Evolutionary conservation across 2,888 invertebrate species (phyloP), one percentile per base, ranked within the genome.

Genomic region (Tortrix viridana): DNA sequence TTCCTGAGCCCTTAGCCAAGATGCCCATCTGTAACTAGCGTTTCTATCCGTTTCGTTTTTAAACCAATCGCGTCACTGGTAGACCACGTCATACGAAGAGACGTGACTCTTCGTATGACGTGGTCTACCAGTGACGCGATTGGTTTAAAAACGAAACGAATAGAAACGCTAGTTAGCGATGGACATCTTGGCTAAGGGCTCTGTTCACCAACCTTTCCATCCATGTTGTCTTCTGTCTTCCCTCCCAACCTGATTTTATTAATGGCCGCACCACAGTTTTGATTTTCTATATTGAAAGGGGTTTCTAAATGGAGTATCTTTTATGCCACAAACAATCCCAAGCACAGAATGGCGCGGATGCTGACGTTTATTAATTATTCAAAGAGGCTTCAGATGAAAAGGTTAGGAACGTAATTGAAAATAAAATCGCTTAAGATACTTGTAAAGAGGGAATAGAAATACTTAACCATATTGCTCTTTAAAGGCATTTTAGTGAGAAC

Each of bases 221-320:
- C 49, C 56, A 55, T 60, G 22, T 41, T n/a, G n/a, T n/a, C n/a
- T 37, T 19, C 44, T 23, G 47, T 14, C 19, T 49, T 48, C 49
- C 54, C 19, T 18, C 50, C 5, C 53, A 57, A 63, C 65, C 66
- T 72, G 71, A 80, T 79, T 80, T 79, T 75, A 81, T 79, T 80
- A 82, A 83, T 82, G 77, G 73, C 54, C 56, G 22, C 54, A 60
- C 72, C 73, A 57, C 75, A 75, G 73, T 78, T 84, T 78, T 75
- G 79, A 79, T 80, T 79, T 79, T 76, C 74, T 62, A 67, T 79
- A 81, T 80, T 84, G 81, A 84, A 82, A 77, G 76, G 79, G 73
- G 74, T 74, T 74, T 69, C 67, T 68, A 67, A 77, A 76, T 75
- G 71, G 69, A 53, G 57, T 62, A 56, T 59, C 76, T 72, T 79